Conservation (phyloP, 1,140 invertebrate genomes). For the Holotrichia oblita region DNA sequence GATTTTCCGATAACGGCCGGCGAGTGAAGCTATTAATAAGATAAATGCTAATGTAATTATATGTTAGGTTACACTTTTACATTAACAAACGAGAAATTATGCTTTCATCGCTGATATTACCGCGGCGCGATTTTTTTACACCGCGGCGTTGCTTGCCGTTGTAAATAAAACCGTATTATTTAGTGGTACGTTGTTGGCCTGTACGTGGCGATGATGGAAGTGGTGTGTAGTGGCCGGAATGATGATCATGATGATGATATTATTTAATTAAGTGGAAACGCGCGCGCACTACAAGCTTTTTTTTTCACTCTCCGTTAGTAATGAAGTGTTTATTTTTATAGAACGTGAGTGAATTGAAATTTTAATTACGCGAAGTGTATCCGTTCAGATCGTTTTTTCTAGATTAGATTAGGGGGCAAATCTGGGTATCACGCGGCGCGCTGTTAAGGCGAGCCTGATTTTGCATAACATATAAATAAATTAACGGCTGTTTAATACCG, state of each 20-base stretch:
- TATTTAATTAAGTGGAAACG: constrained; percentile 30
- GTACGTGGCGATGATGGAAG: neutral
- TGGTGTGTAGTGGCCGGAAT: neutral
- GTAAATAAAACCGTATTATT: constrained; percentile 36
- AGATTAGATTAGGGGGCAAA: constrained; percentile 21
- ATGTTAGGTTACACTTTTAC: constrained; percentile 36
- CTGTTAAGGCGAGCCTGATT: constrained; percentile 27
- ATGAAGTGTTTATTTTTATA: constrained; percentile 37
- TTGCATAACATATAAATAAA: constrained; percentile 35
- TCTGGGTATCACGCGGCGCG: neutral
- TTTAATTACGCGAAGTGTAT: constrained; percentile 28
- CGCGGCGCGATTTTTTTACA: constrained; percentile 23
- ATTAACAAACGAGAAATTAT: constrained; percentile 32
- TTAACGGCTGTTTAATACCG: constrained; percentile 3
- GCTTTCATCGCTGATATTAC: constrained; percentile 23
- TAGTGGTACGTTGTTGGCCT: neutral
- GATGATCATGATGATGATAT: constrained; percentile 11
- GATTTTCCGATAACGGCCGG: constrained; percentile 29
- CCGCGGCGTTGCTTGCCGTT: neutral
- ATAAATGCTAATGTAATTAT: constrained; percentile 37
- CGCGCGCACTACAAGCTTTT: neutral
- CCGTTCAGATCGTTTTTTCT: neutral
- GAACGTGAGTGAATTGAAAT: constrained; percentile 9
- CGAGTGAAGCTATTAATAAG: constrained; percentile 28
- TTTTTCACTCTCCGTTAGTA: neutral